These are phyloP conservation scores for Trichonephila clavipes DNA, from an alignment of 1,140 invertebrate species.

Conservation along the genomic window DNA sequence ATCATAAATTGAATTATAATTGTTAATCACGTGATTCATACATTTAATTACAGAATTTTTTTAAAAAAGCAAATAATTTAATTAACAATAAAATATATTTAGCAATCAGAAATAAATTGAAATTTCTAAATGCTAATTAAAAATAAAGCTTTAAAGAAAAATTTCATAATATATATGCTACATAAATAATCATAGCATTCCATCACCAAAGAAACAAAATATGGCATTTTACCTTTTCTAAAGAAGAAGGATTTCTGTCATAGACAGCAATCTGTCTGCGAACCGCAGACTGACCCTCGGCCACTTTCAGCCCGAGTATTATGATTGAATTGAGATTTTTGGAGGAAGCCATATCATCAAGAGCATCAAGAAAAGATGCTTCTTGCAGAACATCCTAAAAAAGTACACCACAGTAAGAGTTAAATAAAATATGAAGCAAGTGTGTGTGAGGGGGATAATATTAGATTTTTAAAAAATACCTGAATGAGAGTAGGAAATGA, in stretches of 20 bases:
- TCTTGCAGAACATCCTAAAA: slow-evolving; percentile 18
- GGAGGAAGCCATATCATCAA: not conserved
- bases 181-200: too few species aligned
- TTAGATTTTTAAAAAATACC: slow-evolving; percentile 77
- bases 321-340: slow-evolving; percentile 52
- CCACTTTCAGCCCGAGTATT: slow-evolving; percentile 13
- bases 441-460: not conserved
- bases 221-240: slow-evolving; percentile 24
- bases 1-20: too few species aligned
- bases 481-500: slow-evolving; percentile 83
- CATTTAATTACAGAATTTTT: too few species aligned
- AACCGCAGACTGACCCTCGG: slow-evolving; percentile 14
- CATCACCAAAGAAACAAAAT: too few species aligned
- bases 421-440: not conserved
- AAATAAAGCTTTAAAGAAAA: too few species aligned
- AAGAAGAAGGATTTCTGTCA: slow-evolving; percentile 36
- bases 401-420: not conserved
- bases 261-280: slow-evolving; percentile 51
- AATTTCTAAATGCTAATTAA: too few species aligned
- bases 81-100: too few species aligned
- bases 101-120: too few species aligned
- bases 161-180: too few species aligned
- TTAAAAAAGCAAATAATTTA: too few species aligned
- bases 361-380: not conserved
- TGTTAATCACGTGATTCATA: too few species aligned